A percentile compares a stretch with the other conserved stretches of the same genome.
These are phyloP conservation scores for Pelodiscus sinensis DNA, from an alignment of 2,113 vertebrate genomes.

Conservation along the genomic window DNA sequence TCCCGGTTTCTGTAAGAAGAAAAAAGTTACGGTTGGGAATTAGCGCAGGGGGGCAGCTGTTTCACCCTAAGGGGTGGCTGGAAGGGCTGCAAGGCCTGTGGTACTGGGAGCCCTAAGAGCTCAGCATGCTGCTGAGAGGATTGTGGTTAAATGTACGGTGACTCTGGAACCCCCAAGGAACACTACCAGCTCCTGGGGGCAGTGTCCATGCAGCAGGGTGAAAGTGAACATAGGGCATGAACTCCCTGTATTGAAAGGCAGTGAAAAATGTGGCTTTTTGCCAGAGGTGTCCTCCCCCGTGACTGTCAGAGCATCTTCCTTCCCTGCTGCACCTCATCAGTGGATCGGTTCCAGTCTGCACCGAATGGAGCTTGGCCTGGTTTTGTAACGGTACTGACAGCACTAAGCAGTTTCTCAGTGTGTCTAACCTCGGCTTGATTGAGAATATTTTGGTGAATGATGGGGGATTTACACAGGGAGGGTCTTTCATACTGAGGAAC, in stretches of 20 bases:
- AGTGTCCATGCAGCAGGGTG: background rate
- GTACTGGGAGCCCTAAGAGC: background rate
- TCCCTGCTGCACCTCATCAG: background rate
- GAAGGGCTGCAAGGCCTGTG: background rate
- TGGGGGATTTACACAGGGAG: constrained; percentile 15
- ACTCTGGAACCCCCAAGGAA: background rate
- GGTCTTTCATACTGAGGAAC: constrained; percentile 35
- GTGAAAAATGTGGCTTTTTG: background rate
- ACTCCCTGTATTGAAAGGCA: background rate
- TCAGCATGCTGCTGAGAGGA: background rate
- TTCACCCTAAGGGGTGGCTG: background rate
- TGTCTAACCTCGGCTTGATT: constrained; percentile 27
- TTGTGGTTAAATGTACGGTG: background rate
- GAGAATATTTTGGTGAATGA: constrained; percentile 23
- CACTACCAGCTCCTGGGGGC: background rate
- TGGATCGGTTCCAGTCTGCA: background rate
- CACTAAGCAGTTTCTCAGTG: constrained; percentile 1
- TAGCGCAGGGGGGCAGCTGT: background rate
- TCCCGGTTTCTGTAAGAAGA: background rate
- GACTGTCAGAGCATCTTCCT: background rate
- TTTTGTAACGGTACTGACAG: constrained; percentile 18
- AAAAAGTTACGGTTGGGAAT: background rate
- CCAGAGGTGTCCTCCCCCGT: background rate
- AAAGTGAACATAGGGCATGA: background rate
- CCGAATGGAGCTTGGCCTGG: background rate